Evolutionary conservation across 2,888 invertebrate species (phyloP), one percentile per base, ranked within the genome.

Genomic region (Resseliella maxima): DNA sequence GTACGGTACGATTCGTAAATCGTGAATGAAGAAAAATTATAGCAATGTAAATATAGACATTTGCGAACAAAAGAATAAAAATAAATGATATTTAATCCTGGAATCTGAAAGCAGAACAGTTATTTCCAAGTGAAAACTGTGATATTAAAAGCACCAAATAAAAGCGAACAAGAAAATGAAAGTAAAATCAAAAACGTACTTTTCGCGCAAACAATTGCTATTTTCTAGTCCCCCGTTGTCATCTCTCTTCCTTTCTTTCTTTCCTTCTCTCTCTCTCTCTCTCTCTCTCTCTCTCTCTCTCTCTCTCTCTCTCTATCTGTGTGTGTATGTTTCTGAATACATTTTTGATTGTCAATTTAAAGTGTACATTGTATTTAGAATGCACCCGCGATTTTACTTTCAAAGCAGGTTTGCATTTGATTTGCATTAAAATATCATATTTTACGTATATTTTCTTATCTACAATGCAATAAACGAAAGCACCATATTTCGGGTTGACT

Each of bases 391-490:
- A 6, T 59, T 10, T 50, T 24, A 24, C n/a, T 59, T 59, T 24
- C 59, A 59, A 59, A n/a, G 0, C 5, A 3, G 1, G 41, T 1
- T 59, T 59, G 59, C 1, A 59, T 59, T 59, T 59, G 59, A 59
- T 59, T 59, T 59, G 59, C 59, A 59, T 59, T 3, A 24, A 59
- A 59, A 59, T 59, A 59, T 59, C 59, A 59, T 59, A n/a, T 24
- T 59, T 59, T 59, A 59, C n/a, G 24, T 59, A 24, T n/a, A 24
- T 59, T 59, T 59, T 59, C 50, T 50, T 24, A 59, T 24, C 59
- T n/a, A n/a, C 59, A 24, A 59, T 59, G 59, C 59, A 59, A n/a
- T 24, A 24, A 59, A 2, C 15, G 46, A 15, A 50, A 15, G n/a
- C 12, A 41, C 41, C 5, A 5, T 12, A 41, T 41, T 41, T 24